phyloP scores from a whole-genome alignment of 2,888 invertebrate species.

The Smittia sp. region DNA sequence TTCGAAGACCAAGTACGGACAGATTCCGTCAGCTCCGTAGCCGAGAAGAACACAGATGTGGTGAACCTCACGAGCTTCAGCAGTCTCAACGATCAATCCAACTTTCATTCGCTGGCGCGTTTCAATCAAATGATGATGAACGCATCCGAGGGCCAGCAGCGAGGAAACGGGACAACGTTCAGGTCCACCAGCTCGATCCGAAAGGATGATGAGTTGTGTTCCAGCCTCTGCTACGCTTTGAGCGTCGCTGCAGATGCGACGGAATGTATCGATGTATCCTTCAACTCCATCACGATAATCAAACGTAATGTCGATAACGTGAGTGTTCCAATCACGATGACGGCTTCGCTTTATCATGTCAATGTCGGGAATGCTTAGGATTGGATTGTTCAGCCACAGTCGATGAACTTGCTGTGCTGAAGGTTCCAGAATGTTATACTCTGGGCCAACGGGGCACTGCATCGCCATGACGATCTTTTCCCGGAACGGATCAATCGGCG shows the following conservation, averaged over 20 bases:
- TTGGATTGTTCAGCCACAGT: slow-evolving; percentile 89
- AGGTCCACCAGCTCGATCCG: slow-evolving; percentile 70
- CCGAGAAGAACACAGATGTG: slow-evolving; percentile 93
- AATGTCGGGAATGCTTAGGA: slow-evolving; percentile 86
- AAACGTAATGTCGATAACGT: slow-evolving; percentile 87
- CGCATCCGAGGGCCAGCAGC: slow-evolving; percentile 83
- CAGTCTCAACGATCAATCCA: slow-evolving; percentile 91
- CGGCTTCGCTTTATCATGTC: slow-evolving; percentile 79
- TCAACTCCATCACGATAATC: slow-evolving; percentile 68
- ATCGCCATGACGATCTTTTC: slow-evolving; percentile 99
- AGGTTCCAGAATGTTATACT: slow-evolving; percentile 89
- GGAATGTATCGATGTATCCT: slow-evolving; percentile 77
- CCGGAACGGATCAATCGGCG: slow-evolving; percentile 97
- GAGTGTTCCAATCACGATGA: slow-evolving; percentile 84
- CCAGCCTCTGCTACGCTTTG: slow-evolving; percentile 72
- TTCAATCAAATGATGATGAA: slow-evolving; percentile 94
- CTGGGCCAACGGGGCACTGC: slow-evolving; percentile 95
- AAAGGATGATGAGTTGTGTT: slow-evolving; percentile 82
- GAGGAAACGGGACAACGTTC: slow-evolving; percentile 73
- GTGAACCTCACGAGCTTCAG: slow-evolving; percentile 93
- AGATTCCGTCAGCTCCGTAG: slow-evolving; percentile 97
- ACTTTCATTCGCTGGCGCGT: slow-evolving; percentile 94
- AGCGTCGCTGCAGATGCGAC: slow-evolving; percentile 77
- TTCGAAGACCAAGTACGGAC: slow-evolving; percentile 95
- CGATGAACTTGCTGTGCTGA: slow-evolving; percentile 82